Base-by-base conservation (phyloP, 2,888 invertebrate genomes). In the Rhimphoctona megacephalus region DNA sequence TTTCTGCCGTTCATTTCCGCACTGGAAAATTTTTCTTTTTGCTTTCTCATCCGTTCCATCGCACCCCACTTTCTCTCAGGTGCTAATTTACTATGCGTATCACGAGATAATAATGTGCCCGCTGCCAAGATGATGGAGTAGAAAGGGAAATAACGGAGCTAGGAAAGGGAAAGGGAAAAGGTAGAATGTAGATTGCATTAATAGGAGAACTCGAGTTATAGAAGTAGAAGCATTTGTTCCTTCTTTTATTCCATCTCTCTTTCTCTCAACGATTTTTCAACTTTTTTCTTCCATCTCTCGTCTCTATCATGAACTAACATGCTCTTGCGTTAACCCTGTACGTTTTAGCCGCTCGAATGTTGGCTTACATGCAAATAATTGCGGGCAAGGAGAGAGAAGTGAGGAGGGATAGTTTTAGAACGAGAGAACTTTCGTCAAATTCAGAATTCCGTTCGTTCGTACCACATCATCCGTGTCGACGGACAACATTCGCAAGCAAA, bases 71-170 rank as follows among this genome's bases (percentile, higher is more conserved):
- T 85, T 78, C 81, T 76, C 66, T 43, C 54, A 36, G 69, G 67
- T 66, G 85, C 85, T 78, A 83, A 83, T 83, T 78, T 72, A 81
- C 78, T 69, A 73, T 83, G 87, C 87, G 82, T 90, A 84, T 87
- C 81, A 86, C 85, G 83, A 25, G 79, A 81, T 88, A 83, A 90
- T 89, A 91, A 90, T 89, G 89, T n/a, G 90, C 89, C 85, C 88
- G 87, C 86, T 85, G 89, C 88, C 88, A 87, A 89, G 74, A 66
- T 22, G 73, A 81, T 66, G 43, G 33, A 64, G n/a, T 73, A 43
- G 79, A 69, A 69, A 81, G 81, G 57, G 77, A 61, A 66, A 57
- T 54, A 80, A 57, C 30, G 74, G 57, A 69, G 22, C 25, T 39
- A 19, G 52, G 43, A 54, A 52, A 43, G 43, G 66, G 39, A 70